Evolutionary conservation across 2,888 invertebrate species (phyloP), one percentile per base, ranked within the genome.

Genomic region (Strigamia transsilvanica): DNA sequence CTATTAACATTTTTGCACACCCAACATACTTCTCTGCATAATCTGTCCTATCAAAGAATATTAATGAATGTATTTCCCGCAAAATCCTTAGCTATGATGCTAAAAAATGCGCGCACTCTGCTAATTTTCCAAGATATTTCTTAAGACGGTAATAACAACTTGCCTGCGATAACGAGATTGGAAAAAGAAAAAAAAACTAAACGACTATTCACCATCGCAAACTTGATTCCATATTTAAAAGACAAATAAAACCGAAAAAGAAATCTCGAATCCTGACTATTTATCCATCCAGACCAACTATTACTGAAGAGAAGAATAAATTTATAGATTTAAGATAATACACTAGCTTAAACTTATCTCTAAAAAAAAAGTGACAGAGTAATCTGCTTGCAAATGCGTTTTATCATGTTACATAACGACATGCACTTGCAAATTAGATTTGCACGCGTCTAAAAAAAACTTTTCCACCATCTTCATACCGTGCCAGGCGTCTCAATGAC

Each of bases 391-490:
- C 61, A 66, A 66, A 66, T 66, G 61, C 61, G 61, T 66, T 66
- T 66, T 66, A 66, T 66, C 61, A 66, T 66, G 61, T 66, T 66
- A 66, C 61, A 66, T 66, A 66, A 66, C 61, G 61, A 66, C 61
- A 66, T 66, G 61, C 61, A 66, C 61, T 66, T 66, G 61, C 61
- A 66, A 66, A 66, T 66, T 66, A 66, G 61, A 66, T 66, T 66
- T 66, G 61, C 61, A 66, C 61, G 61, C 61, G 61, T 23, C 61
- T 66, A 66, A 66, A 66, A 61, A 66, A 66, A 66, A 23, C 12
- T 66, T 66, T 66, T 66, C 21, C 61, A 23, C 61, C 61, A 66
- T 66, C 61, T 23, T 66, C 61, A 66, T 23, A 66, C 21, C 61
- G 61, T 23, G 61, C 61, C 61, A 23, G 46, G 61, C 61, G 61